Evolutionary conservation across 2,888 invertebrate genomes (phyloP), one percentile per base, ranked within the genome.

Genomic region (Pemphredon lugubris): DNA sequence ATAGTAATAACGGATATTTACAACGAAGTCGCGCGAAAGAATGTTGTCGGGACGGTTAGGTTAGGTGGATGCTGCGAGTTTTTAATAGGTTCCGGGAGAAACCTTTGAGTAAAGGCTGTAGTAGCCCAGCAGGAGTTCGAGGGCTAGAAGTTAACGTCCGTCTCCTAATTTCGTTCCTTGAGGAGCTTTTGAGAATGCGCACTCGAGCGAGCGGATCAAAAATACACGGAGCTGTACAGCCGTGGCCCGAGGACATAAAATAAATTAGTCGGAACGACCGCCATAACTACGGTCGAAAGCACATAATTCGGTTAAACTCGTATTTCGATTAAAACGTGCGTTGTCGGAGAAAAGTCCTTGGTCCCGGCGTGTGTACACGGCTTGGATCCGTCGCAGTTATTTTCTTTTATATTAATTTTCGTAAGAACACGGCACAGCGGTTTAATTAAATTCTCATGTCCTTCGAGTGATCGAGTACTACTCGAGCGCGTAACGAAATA

Each of bases 71-170:
- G 65, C 40, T 47, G 48, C 58, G 47, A 70, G 53, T 72, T 74
- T 75, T 79, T 80, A 70, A 71, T 60, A 48, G 60, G 45, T 55
- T 34, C 63, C 58, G 39, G 45, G 66, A 37, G 59, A n/a, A n/a
- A 65, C 67, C 21, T 59, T 65, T 34, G 39, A 45, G 23, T 18
- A 26, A 30, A 11, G 59, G 47, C 40, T 54, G 40, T 21, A 32
- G 40, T 21, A 32, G 37, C 76, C 54, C 80, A 80, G 79, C 77
- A 44, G 79, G 80, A 70, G 74, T 59, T 70, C 72, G 51, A 9
- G 44, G 54, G 63, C 42, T 71, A 57, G 60, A 66, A 37, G 51
- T 32, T 66, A 69, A 73, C 61, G 69, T 68, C 39, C 34, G 44
- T 50, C 68, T 68, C 67, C 69, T 60, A 64, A 70, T 58, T 70